These are phyloP conservation scores for Pristionchus entomophagus DNA, from an alignment of 2,888 invertebrate genomes.

Conservation along the genomic window DNA sequence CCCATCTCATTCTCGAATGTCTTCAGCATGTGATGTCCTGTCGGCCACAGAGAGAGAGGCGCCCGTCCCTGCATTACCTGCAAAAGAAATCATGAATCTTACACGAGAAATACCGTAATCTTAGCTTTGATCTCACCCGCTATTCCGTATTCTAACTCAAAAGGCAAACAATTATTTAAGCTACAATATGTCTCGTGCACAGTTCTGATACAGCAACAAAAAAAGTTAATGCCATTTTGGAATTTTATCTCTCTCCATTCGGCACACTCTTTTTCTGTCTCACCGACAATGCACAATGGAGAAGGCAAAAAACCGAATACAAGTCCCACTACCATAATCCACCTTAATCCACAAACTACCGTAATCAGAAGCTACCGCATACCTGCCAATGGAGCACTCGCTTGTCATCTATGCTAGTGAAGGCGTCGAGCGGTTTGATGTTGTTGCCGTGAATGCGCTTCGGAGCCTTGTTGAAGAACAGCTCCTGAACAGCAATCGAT, in stretches of 20 bases:
- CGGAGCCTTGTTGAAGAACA: conserved; percentile 11
- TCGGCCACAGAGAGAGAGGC: background rate
- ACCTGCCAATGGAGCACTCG: conserved; percentile 32
- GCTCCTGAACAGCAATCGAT: background rate
- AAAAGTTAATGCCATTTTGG: no score
- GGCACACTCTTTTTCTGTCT: no score
- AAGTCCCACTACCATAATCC: no score
- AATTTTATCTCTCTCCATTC: background rate
- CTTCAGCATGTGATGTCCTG: background rate
- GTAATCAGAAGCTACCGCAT: background rate
- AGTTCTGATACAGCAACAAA: no score
- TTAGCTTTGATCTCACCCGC: background rate
- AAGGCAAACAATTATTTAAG: no score
- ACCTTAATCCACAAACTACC: background rate
- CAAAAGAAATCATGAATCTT: background rate
- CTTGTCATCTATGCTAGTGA: background rate
- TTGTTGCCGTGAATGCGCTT: background rate
- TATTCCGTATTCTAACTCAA: no score
- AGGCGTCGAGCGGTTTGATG: background rate
- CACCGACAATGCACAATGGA: no score
- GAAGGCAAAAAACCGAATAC: no score
- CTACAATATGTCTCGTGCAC: no score
- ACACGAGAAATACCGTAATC: background rate
- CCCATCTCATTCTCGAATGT: background rate
- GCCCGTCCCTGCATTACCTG: background rate